phyloP scores from a whole-genome alignment of 2,113 vertebrate species.

The Corynorhinus townsendii region DNA sequence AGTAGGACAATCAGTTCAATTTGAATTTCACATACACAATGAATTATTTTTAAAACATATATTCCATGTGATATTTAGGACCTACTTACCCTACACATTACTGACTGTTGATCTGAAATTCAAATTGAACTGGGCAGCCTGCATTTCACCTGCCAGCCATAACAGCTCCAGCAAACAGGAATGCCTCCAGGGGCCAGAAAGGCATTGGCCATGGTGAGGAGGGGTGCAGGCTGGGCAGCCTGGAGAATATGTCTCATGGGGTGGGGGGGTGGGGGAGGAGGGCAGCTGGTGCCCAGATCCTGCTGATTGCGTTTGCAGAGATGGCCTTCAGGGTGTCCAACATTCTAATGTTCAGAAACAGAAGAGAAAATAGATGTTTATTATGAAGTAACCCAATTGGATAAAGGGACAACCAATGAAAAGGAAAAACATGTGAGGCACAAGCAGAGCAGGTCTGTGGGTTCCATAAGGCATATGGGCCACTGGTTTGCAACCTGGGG shows the following conservation, averaged over 20 bases:
- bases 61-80: not conserved
- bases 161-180: not conserved
- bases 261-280: no score
- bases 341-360: not conserved
- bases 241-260: no score
- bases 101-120: not conserved
- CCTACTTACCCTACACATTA: not conserved
- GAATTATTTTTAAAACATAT: not conserved
- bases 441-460: not conserved
- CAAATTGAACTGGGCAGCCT: not conserved
- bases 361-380: not conserved
- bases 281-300: not conserved
- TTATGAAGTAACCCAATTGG: not conserved
- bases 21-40: not conserved
- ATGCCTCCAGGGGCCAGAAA: not conserved
- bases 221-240: no score
- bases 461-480: not conserved
- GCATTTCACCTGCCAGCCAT: not conserved
- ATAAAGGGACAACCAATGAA: not conserved
- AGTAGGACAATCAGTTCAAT: not conserved
- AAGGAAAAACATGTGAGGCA: not conserved
- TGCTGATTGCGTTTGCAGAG: not conserved
- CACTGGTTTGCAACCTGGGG: not conserved
- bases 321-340: no score
- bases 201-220: rapidly evolving